Base-by-base conservation (phyloP, 2,113 vertebrate species). In the Ophiodon elongatus region DNA sequence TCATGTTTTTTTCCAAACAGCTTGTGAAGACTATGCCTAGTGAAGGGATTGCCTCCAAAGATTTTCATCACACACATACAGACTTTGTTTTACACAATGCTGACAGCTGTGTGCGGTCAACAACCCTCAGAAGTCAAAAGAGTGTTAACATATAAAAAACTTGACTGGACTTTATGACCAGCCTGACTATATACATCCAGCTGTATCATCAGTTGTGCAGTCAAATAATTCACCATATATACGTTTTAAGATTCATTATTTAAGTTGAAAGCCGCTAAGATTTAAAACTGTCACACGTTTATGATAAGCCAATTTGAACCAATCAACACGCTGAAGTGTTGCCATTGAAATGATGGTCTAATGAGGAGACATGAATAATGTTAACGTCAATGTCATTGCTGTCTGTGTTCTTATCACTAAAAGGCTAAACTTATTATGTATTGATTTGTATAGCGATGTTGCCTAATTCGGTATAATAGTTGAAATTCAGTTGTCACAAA, bases 71-170 rank as follows among this genome's bases (percentile, higher is more conserved):
- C 73, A 75, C 73, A 73, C 68, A 35, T 59, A 60, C 43, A 59
- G 69, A 80, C 43, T 25, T 41, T 64, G 66, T 73, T 82, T 83
- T 0, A 63, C 37, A 68, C 47, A 29, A 37, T 62, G 60, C 56
- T 71, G 83, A 27, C 73, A 81, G 69, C 69, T 74, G 73, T 72
- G 50, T 65, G 63, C 47, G 25, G 76, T 73, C 76, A 69, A 60
- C 69, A 54, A n/a, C 4, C 37, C 17, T 62, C 66, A 79, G 59
- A 68, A 73, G 54, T 80, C 31, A 6, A 63, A 76, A 65, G 72
- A 73, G 25, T 59, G 74, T 70, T 76, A 54, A 65, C 66, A 68
- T 56, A 37, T n/a, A 56, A 83, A 64, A 76, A 43, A 60, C 66
- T 4, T 41, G 11, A 57, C 25, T 25, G 29, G 9, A 41, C 63